Conservation (phyloP, 2,888 invertebrate genomes). For the Caenorhabditis drosophilae region DNA sequence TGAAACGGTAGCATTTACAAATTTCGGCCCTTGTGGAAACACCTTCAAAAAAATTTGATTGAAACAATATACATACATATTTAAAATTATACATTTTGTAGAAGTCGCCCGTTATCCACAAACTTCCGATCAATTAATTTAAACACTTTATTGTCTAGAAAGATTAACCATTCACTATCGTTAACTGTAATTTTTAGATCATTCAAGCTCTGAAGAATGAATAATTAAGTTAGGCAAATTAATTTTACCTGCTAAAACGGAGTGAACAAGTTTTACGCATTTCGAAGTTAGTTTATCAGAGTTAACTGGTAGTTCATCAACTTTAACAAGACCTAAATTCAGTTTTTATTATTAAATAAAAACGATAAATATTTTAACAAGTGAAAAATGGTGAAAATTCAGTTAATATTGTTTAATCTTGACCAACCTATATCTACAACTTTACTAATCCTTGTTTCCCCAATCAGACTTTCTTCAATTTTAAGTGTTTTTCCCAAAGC, state of each 20-base stretch:
- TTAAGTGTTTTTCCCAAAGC: too few species aligned
- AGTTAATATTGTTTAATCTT: too few species aligned
- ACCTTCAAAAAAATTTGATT: too few species aligned
- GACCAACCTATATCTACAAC: too few species aligned
- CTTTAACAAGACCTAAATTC: slow-evolving; percentile 23
- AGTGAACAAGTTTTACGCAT: slow-evolving; percentile 45
- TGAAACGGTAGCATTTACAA: slow-evolving; percentile 59
- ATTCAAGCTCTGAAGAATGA: neutral
- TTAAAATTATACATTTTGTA: too few species aligned
- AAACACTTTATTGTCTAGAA: slow-evolving; percentile 51
- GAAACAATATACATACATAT: too few species aligned
- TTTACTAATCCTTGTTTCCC: neutral
- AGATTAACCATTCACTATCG: slow-evolving; percentile 44
- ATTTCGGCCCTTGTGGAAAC: slow-evolving; percentile 59
- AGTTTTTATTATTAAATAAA: neutral
- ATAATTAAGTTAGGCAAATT: neutral
- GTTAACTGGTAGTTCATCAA: slow-evolving; percentile 10
- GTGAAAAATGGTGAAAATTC: neutral
- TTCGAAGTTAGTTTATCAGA: slow-evolving; percentile 20
- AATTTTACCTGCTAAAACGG: slow-evolving; percentile 42
- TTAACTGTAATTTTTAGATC: slow-evolving; percentile 30
- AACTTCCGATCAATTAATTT: slow-evolving; percentile 36
- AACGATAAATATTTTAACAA: neutral
- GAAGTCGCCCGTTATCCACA: slow-evolving; percentile 43
- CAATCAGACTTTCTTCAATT: neutral